A percentile compares a stretch with the other conserved stretches of the same genome.
Evolutionary conservation across 2,797 vertebrate genomes (phyloP).

Genomic region (Artibeus jamaicensis): DNA sequence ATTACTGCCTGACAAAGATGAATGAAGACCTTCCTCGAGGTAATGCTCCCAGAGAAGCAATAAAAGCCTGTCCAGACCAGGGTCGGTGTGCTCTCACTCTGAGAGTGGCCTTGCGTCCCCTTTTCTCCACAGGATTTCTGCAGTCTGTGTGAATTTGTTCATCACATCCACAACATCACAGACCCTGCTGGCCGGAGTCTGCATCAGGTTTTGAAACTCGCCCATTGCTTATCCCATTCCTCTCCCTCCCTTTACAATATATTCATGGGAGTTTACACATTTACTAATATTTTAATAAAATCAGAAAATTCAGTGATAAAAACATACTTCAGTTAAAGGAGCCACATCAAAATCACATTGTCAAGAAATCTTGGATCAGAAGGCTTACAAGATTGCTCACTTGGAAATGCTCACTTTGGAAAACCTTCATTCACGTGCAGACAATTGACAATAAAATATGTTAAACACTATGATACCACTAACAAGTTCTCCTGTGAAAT

Average conservation of each 20-base stretch:
- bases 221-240: not conserved
- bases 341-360: not conserved
- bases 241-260: not conserved
- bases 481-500: constrained; percentile 10
- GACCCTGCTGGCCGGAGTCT: no score
- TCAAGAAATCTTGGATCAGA: not conserved
- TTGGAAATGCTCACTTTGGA: not conserved
- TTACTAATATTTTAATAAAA: constrained; percentile 28
- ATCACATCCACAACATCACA: no score
- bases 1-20: no score
- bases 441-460: not conserved
- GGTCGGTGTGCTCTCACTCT: no score
- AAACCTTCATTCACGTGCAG: not conserved
- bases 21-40: no score
- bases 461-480: not conserved
- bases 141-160: no score
- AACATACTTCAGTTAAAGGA: not conserved
- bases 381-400: not conserved
- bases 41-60: no score
- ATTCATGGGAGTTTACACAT: not conserved
- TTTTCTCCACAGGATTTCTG: no score
- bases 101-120: no score
- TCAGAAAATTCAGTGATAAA: not conserved
- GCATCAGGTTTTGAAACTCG: not conserved
- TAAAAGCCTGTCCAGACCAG: no score